These are phyloP conservation scores for Trichopoda pennipes DNA, from an alignment of 2,888 invertebrate genomes.

Conservation along the genomic window DNA sequence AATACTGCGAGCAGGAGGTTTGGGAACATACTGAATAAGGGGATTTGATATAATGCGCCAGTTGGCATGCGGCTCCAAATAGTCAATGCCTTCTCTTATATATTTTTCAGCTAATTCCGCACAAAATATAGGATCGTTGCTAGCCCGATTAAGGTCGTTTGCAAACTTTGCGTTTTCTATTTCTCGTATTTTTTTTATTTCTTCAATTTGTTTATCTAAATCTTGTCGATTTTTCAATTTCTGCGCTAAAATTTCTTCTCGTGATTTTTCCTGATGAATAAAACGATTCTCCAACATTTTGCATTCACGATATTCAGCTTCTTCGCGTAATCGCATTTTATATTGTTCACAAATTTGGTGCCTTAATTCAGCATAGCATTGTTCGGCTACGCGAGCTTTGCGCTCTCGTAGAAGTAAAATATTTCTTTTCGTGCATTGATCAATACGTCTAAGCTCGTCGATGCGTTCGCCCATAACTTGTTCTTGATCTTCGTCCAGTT, in stretches of 20 bases:
- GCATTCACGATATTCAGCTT: constrained; percentile 73
- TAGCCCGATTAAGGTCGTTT: constrained; percentile 50
- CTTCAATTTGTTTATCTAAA: constrained; percentile 74
- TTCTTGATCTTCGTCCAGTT: constrained; percentile 72
- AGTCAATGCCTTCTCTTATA: constrained; percentile 73
- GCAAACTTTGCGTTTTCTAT: constrained; percentile 73
- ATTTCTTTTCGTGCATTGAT: constrained; percentile 73
- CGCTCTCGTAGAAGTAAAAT: constrained; percentile 67
- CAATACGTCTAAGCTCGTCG: constrained; percentile 74
- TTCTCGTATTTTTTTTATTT: constrained; percentile 72
- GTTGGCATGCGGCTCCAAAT: constrained; percentile 76
- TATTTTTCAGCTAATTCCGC: constrained; percentile 72
- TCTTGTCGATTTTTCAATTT: constrained; percentile 69
- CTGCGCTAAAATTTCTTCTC: constrained; percentile 68
- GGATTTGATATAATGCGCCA: constrained; percentile 75
- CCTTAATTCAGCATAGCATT: constrained; percentile 72
- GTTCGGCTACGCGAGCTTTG: constrained; percentile 73
- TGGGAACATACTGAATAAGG: constrained; percentile 67
- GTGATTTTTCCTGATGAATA: constrained; percentile 70
- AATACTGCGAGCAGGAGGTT: constrained; percentile 59
- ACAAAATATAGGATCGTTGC: constrained; percentile 73
- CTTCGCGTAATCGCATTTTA: constrained; percentile 72
- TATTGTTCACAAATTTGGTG: constrained; percentile 76
- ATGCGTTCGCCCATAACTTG: constrained; percentile 72
- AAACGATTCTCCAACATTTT: constrained; percentile 77